Evolutionary conservation across 2,113 vertebrate species (phyloP).

Genomic region (Lates calcarifer): DNA sequence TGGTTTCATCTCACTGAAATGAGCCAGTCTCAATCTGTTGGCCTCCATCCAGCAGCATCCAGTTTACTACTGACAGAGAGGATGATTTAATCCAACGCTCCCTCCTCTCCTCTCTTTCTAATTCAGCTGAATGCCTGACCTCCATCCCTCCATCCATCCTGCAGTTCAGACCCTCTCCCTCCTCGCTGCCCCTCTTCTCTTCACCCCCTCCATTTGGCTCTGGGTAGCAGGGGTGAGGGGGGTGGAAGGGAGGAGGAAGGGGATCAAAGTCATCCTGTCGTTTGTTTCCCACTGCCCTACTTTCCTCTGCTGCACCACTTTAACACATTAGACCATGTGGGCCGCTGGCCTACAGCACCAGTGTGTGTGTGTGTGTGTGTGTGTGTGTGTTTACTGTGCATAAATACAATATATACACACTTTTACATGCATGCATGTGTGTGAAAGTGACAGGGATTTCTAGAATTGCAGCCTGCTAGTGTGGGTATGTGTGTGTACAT

Average conservation of each 20-base stretch:
- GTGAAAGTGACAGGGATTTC: conserved; percentile 5
- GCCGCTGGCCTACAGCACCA: conserved; percentile 42
- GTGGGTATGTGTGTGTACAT: conserved; percentile 23
- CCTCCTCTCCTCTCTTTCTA: conserved; percentile 35
- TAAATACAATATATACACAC: not conserved
- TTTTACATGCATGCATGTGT: not conserved
- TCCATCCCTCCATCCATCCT: conserved; percentile 40
- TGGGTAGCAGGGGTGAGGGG: conserved; percentile 17
- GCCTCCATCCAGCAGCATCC: conserved; percentile 14
- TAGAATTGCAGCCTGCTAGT: not conserved
- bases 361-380: conserved; percentile 7
- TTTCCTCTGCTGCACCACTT: conserved; percentile 59
- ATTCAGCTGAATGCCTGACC: conserved; percentile 47
- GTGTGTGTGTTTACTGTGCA: not conserved
- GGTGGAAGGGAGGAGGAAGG: conserved; percentile 18
- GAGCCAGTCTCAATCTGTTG: not conserved
- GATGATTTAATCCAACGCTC: conserved; percentile 44
- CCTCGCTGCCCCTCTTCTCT: conserved; percentile 12
- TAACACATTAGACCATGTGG: conserved; percentile 49
- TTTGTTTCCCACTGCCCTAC: conserved; percentile 73
- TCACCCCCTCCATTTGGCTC: conserved; percentile 5
- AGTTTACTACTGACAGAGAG: not conserved
- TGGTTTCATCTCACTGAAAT: not conserved
- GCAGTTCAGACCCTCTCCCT: conserved; percentile 32
- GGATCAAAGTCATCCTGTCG: conserved; percentile 68